These are phyloP conservation scores for Drosophila guanche DNA, from an alignment of 1,140 invertebrate species.

Conservation along the genomic window DNA sequence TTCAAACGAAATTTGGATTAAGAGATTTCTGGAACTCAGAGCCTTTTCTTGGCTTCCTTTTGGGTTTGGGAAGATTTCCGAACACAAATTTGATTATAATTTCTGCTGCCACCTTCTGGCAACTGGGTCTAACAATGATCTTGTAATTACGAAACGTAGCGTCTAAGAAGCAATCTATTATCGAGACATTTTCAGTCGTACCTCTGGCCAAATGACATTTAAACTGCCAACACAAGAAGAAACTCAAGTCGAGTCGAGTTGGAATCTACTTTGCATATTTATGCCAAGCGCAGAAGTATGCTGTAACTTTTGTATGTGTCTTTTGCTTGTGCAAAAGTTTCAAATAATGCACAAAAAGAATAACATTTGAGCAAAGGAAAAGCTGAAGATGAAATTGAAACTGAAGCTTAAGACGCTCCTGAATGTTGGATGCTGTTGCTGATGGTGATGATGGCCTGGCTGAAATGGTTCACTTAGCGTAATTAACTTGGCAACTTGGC, in stretches of 20 bases:
- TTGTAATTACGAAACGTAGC: not conserved
- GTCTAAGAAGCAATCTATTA: too few relatives aligned
- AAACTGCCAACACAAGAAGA: constrained; percentile 8
- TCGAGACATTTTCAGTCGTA: not conserved
- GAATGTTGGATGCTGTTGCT: not conserved
- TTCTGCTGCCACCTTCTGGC: too few relatives aligned
- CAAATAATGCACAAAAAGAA: constrained; percentile 67
- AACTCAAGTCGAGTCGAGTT: constrained; percentile 1
- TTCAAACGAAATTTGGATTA: too few relatives aligned
- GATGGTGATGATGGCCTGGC: constrained; percentile 39
- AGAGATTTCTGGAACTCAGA: too few relatives aligned
- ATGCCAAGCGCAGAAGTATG: constrained; percentile 57
- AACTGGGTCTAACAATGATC: too few relatives aligned
- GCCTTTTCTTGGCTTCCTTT: too few relatives aligned
- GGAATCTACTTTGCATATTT: constrained; percentile 67
- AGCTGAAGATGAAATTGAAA: constrained; percentile 18
- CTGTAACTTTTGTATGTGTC: constrained; percentile 53
- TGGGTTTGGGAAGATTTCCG: too few relatives aligned
- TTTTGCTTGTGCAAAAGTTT: constrained; percentile 48
- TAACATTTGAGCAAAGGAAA: constrained; percentile 34
- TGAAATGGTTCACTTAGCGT: constrained; percentile 70
- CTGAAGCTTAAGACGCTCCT: constrained; percentile 28
- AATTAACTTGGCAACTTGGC: constrained; percentile 76
- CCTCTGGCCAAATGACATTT: constrained; percentile 12
- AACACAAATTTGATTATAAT: too few relatives aligned